Base-by-base conservation (phyloP, 2,113 vertebrate species). In the Bufo gargarizans region DNA sequence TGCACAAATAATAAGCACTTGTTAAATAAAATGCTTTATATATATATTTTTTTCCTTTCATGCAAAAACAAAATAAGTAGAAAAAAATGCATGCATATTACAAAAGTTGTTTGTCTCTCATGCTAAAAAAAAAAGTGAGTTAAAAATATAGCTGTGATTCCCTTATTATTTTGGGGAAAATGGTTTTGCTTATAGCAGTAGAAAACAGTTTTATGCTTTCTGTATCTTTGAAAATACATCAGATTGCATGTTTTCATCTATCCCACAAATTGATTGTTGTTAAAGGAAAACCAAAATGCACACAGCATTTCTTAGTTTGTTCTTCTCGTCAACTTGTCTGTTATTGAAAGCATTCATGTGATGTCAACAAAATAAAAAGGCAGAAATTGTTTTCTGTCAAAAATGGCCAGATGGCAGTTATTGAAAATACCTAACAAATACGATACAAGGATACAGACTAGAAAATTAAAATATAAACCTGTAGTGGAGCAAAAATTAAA, bases 251-350 rank as follows among this genome's bases (percentile, higher is more conserved):
- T 82, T 82, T 82, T 59, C 45, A 4, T 65, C 59, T 47, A 20
- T 82, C 19, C 59, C 43, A 65, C 80, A 82, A 82, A 82, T 82
- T 65, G 80, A 82, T 82, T 82, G 59, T 82, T 82, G 80, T 49
- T 61, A 82, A 82, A 65, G 80, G 19, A 82, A 82, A 65, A 63
- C 59, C 8, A 65, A 65, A 82, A 63, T 65, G 43, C 80, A 82
- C 59, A 82, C 59, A 65, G 59, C 3, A 63, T 82, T 82, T 82
- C 80, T 82, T 82, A 82, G 59, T 19, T 65, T 82, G 80, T 82
- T 63, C 59, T 78, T 78, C 77, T 56, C 65, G 58, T 82, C 80
- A 63, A 63, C 80, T 11, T 82, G 80, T 65, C 59, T 82, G 59
- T 82, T 65, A 65, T 61, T 82, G 80, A 82, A 82, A 82, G 59